Evolutionary conservation across 1,140 invertebrate genomes (phyloP).

Genomic region (Bombus haemorrhoidalis): DNA sequence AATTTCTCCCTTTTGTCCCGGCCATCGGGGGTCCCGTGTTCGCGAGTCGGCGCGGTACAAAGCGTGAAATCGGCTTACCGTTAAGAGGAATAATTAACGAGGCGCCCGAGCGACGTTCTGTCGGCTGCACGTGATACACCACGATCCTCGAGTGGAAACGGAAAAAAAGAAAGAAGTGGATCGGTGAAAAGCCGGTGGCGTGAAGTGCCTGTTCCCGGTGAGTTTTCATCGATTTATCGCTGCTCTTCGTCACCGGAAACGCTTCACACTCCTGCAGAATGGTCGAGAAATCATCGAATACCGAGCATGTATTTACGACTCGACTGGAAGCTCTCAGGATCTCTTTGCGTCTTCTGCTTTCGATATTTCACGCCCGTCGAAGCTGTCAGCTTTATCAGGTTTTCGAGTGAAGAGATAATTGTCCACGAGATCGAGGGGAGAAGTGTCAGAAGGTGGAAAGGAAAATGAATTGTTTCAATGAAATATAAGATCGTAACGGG

Average conservation of each 20-base stretch:
- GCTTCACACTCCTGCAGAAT: constrained; percentile 18
- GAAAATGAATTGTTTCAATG: too few relatives aligned
- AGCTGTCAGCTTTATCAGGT: not conserved
- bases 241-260: constrained; percentile 29
- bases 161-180: constrained; percentile 54
- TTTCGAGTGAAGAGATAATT: too few relatives aligned
- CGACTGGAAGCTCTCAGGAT: not conserved
- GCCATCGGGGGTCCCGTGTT: constrained; percentile 11
- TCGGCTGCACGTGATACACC: not conserved
- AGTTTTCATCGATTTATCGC: constrained; percentile 36
- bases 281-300: constrained; percentile 1
- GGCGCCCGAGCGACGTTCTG: constrained; percentile 18
- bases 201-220: constrained; percentile 23
- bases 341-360: too few relatives aligned
- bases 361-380: not conserved
- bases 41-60: constrained; percentile 41
- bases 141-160: constrained; percentile 45
- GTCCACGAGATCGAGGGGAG: too few relatives aligned
- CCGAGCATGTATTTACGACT: not conserved
- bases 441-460: too few relatives aligned
- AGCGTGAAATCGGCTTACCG: constrained; percentile 46
- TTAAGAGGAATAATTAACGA: constrained; percentile 61
- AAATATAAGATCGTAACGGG: too few relatives aligned
- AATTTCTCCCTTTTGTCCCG: constrained; percentile 41
- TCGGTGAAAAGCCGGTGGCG: not conserved